Evolutionary conservation across 2,888 invertebrate species (phyloP).

Genomic region (Drosophila nigritarsus): DNA sequence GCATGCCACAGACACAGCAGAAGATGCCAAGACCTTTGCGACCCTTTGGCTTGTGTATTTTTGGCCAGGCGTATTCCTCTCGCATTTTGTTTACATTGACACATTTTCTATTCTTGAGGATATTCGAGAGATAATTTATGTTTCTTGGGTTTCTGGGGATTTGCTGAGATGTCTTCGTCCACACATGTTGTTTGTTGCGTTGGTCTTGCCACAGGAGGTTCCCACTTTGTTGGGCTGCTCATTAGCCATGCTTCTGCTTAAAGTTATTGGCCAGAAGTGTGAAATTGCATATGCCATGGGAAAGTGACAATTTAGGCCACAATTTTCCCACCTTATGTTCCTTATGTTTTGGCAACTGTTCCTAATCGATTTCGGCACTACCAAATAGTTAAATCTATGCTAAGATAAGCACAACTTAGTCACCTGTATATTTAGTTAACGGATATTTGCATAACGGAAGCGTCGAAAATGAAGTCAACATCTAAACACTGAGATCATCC

Average conservation of each 20-base stretch:
- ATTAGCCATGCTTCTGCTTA: constrained; percentile 73
- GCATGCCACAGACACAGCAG: constrained; percentile 38
- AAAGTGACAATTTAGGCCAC: constrained; percentile 46
- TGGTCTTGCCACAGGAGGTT: neutral
- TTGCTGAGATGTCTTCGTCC: constrained; percentile 10
- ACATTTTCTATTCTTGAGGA: constrained; percentile 63
- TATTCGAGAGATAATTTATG: constrained; percentile 53
- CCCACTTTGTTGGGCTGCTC: constrained; percentile 5
- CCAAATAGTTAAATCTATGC: neutral
- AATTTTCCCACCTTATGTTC: constrained; percentile 60
- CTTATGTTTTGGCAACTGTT: constrained; percentile 27
- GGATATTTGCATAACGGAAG: constrained; percentile 25
- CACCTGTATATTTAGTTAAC: constrained; percentile 21
- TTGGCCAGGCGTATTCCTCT: constrained; percentile 12
- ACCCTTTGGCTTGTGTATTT: neutral
- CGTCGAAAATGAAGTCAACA: neutral
- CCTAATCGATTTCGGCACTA: neutral
- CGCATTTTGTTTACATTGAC: constrained; percentile 68
- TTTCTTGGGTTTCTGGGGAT: constrained; percentile 61
- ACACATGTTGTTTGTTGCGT: constrained; percentile 39
- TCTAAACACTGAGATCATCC: constrained; percentile 43
- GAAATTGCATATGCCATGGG: constrained; percentile 56
- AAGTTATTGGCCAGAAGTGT: constrained; percentile 62
- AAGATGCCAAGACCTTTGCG: neutral
- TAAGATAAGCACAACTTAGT: constrained; percentile 2